Conservation (phyloP, 2,797 vertebrate genomes). For the Notolabrus celidotus region DNA sequence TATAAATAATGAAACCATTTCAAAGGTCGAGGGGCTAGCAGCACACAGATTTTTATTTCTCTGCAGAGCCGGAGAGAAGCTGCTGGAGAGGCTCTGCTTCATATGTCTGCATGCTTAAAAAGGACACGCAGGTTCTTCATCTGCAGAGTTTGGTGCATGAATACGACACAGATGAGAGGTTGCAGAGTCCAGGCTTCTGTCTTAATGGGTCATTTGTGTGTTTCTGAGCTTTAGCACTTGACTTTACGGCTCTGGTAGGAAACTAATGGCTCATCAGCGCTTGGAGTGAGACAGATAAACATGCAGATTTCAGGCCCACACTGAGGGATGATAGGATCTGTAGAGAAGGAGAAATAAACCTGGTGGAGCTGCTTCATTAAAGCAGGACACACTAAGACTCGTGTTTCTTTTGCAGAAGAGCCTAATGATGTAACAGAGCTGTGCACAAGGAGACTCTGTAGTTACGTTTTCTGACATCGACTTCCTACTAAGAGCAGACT, state of each 20-base stretch:
- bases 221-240: background rate
- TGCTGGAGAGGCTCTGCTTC: background rate
- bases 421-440: background rate
- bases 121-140: constrained; percentile 26
- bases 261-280: background rate
- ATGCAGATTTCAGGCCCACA: background rate
- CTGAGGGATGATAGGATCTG: background rate
- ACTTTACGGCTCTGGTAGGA: background rate
- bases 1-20: constrained; percentile 10
- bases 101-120: constrained; percentile 39
- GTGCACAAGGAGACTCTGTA: background rate
- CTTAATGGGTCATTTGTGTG: background rate
- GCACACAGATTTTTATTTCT: background rate
- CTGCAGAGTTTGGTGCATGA: constrained; percentile 17
- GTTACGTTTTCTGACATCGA: background rate
- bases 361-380: background rate
- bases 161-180: background rate
- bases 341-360: background rate
- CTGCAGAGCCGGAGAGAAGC: background rate
- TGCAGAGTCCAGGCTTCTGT: background rate
- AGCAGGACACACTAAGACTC: background rate
- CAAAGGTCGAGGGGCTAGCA: constrained; percentile 31
- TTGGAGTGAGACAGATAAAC: background rate
- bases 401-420: background rate
- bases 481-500: background rate